phyloP scores from a whole-genome alignment of 2,888 invertebrate genomes.

The Ametastegia equiseti region DNA sequence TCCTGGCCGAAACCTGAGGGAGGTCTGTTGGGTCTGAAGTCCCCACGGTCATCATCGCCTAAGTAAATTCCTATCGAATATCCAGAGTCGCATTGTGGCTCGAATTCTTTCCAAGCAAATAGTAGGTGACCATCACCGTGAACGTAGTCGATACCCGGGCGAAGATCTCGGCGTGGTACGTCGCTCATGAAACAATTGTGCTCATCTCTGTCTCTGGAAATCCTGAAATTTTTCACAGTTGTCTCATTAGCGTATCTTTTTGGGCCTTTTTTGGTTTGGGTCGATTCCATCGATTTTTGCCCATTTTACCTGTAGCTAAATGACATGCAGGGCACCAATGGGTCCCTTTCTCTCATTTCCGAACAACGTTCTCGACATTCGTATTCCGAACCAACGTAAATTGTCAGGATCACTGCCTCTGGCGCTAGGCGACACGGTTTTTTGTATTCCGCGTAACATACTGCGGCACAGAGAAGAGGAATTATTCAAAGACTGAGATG shows the following conservation, averaged over 20 bases:
- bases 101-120: slow-evolving; percentile 88
- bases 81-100: slow-evolving; percentile 80
- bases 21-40: not conserved
- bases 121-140: slow-evolving; percentile 84
- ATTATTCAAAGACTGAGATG: not conserved
- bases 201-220: slow-evolving; percentile 57
- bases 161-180: slow-evolving; percentile 86
- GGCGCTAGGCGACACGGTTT: slow-evolving; percentile 85
- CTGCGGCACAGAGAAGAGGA: slow-evolving; percentile 75
- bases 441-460: slow-evolving; percentile 88
- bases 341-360: slow-evolving; percentile 76
- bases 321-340: slow-evolving; percentile 84
- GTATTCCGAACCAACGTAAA: slow-evolving; percentile 83
- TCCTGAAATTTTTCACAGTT: slow-evolving; percentile 50
- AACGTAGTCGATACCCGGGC: slow-evolving; percentile 85
- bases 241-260: not conserved
- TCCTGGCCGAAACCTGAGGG: not conserved
- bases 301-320: slow-evolving; percentile 88
- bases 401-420: slow-evolving; percentile 81
- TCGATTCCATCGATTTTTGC: not conserved
- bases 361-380: slow-evolving; percentile 79
- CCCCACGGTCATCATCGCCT: slow-evolving; percentile 1
- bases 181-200: slow-evolving; percentile 89
- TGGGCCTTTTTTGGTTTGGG: not conserved
- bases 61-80: slow-evolving; percentile 13